Percentiles rank a stretch among this genome's conserved stretches.
Evolutionary conservation across 35 echinoderm and acorn worm genomes (phyloP).

Genomic region (Acanthaster planci): DNA sequence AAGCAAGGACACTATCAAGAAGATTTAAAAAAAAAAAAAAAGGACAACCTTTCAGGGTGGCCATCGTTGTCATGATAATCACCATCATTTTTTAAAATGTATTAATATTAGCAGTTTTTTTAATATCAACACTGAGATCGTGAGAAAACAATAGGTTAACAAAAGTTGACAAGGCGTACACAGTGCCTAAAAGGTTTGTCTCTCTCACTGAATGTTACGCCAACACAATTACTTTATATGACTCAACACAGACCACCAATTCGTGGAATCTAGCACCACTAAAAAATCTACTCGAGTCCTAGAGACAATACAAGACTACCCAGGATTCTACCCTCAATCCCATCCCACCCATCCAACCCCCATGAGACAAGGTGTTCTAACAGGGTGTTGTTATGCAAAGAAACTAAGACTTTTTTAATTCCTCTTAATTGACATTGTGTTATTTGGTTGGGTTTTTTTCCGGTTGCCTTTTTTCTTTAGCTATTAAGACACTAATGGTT

Average conservation of each 20-base stretch:
- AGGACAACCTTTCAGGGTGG: background rate
- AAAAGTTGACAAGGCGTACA: background rate
- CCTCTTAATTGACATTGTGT: background rate
- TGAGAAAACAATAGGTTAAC: background rate
- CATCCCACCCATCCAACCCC: background rate
- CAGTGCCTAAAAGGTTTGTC: background rate
- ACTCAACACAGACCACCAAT: slow-evolving; percentile 22
- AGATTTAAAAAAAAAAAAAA: background rate
- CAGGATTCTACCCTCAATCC: background rate
- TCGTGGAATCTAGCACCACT: slow-evolving; percentile 24
- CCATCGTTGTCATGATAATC: background rate
- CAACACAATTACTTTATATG: slow-evolving; percentile 21
- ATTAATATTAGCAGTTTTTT: slow-evolving; percentile 17
- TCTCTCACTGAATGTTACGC: slow-evolving; percentile 9
- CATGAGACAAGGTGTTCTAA: background rate
- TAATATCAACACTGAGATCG: slow-evolving; percentile 23
- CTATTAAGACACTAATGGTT: slow-evolving; percentile 11
- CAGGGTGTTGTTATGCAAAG: background rate
- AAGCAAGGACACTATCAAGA: slow-evolving; percentile 3
- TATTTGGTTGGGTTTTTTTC: background rate
- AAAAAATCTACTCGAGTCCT: slow-evolving; percentile 7
- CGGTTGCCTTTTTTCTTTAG: slow-evolving; percentile 2
- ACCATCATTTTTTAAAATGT: background rate
- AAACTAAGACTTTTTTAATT: background rate
- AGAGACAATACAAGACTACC: slow-evolving; percentile 18